Evolutionary conservation across 2,888 invertebrate genomes (phyloP).

Genomic region (Aleiodes leptofemur): DNA sequence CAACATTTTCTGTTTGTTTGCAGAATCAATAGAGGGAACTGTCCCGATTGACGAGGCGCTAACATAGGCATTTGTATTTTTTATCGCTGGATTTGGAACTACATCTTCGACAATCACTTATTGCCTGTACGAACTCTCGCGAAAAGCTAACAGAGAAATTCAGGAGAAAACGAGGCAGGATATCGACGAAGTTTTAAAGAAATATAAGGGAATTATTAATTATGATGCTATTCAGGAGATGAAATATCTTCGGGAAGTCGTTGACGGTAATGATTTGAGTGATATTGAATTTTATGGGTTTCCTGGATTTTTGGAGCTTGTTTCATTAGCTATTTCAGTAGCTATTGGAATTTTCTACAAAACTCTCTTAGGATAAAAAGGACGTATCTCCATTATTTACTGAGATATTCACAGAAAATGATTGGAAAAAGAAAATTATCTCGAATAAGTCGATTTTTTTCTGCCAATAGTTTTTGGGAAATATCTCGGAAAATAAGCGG

Average conservation of each 20-base stretch:
- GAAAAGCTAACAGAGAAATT: conserved; percentile 66
- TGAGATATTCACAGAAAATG: too few species aligned
- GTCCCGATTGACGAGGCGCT: conserved; percentile 74
- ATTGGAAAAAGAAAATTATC: too few species aligned
- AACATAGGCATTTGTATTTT: conserved; percentile 76
- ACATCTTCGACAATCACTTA: conserved; percentile 76
- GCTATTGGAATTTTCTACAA: too few species aligned
- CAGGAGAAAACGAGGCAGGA: conserved; percentile 74
- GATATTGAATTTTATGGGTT: too few species aligned
- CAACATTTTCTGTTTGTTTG: neutral
- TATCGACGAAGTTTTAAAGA: conserved; percentile 67
- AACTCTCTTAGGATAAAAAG: too few species aligned
- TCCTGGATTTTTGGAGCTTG: too few species aligned
- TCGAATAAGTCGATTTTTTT: too few species aligned
- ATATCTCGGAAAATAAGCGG: too few species aligned
- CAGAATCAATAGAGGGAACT: conserved; percentile 50
- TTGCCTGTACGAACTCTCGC: conserved; percentile 75
- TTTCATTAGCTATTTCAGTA: too few species aligned
- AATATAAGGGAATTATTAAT: conserved; percentile 66
- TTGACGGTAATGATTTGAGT: conserved; percentile 63
- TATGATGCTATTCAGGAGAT: conserved; percentile 75
- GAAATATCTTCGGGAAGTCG: conserved; percentile 75
- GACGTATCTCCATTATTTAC: too few species aligned
- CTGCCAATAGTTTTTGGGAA: too few species aligned
- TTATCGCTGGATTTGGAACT: conserved; percentile 77